phyloP scores from a whole-genome alignment of 2,113 vertebrate genomes.

The Athene noctua region DNA sequence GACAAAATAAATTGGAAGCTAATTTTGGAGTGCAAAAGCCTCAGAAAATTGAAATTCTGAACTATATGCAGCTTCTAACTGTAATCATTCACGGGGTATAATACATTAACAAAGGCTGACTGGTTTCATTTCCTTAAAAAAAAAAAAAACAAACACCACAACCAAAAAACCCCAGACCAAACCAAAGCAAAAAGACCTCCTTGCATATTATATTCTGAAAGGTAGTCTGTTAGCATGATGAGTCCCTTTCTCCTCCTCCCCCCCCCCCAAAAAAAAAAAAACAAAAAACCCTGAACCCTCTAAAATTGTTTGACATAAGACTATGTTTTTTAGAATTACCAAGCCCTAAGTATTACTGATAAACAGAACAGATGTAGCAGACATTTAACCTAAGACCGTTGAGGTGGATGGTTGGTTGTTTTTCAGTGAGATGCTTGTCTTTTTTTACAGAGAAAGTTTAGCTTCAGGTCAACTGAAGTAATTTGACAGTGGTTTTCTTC shows the following conservation, averaged over 20 bases:
- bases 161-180: too few relatives aligned
- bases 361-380: neutral
- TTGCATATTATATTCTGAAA: neutral
- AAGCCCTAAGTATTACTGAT: neutral
- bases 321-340: neutral
- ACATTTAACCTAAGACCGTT: neutral
- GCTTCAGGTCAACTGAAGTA: neutral
- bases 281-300: neutral
- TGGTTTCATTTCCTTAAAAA: conserved; percentile 33
- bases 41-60: conserved; percentile 46
- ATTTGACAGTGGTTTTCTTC: neutral
- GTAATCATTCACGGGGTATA: conserved; percentile 36
- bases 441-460: neutral
- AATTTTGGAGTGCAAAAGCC: conserved; percentile 53
- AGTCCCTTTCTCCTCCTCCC: neutral
- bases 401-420: neutral
- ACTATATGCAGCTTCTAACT: conserved; percentile 3
- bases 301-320: neutral
- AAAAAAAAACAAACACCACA: neutral
- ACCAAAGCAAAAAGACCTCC: neutral
- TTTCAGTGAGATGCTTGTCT: neutral
- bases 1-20: conserved; percentile 55
- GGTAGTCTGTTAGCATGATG: neutral
- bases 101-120: conserved; percentile 11
- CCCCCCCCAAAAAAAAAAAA: neutral